Evolutionary conservation across 2,888 invertebrate species (phyloP).

Genomic region (Drosophila pullipes): DNA sequence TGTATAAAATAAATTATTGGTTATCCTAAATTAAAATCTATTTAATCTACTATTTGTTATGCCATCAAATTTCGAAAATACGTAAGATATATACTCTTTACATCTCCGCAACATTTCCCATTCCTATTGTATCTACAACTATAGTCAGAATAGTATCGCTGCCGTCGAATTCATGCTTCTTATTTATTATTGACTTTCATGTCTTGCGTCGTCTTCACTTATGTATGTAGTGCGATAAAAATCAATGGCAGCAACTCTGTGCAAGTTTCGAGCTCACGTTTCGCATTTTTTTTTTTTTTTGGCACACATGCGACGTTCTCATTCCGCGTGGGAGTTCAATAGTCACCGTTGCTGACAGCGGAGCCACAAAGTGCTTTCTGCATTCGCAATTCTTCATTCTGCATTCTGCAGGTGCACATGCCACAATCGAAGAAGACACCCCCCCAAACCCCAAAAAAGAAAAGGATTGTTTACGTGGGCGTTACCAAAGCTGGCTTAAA

Average conservation of each 20-base stretch:
- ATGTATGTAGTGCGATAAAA: constrained; percentile 57
- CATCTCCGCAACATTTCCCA: background rate
- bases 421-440: constrained; percentile 9
- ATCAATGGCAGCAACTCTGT: constrained; percentile 69
- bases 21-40: background rate
- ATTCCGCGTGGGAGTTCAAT: constrained; percentile 50
- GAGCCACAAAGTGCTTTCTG: constrained; percentile 56
- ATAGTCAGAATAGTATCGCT: constrained; percentile 14
- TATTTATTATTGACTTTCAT: constrained; percentile 48
- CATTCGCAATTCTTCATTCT: constrained; percentile 13
- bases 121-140: background rate
- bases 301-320: constrained; percentile 52
- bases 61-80: background rate
- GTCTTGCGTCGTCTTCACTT: constrained; percentile 19
- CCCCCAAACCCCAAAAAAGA: background rate
- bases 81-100: too few relatives aligned
- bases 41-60: background rate
- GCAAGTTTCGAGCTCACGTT: constrained; percentile 23
- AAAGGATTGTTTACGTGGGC: constrained; percentile 50
- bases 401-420: constrained; percentile 65
- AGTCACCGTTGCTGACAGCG: constrained; percentile 44
- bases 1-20: background rate
- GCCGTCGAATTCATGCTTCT: constrained; percentile 20
- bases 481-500: constrained; percentile 52
- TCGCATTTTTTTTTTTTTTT: constrained; percentile 28